Evolutionary conservation across 2,113 vertebrate species (phyloP), one percentile per base, ranked within the genome.

Genomic region (Eptesicus fuscus): DNA sequence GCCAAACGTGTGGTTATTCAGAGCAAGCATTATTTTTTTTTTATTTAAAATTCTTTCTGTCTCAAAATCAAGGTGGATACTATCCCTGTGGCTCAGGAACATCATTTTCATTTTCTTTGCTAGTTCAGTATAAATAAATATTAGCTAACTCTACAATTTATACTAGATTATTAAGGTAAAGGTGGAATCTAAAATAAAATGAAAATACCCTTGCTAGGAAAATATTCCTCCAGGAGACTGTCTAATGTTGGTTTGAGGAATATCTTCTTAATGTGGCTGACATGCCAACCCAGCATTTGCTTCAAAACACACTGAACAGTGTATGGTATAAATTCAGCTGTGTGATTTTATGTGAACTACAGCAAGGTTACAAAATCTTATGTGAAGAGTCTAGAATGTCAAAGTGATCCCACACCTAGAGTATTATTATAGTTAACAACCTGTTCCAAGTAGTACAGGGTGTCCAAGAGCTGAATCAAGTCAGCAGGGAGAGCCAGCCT

Each of bases 361-460:
- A 95, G 28, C 65, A 82, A 94, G 88, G 49, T 95, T 87, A 90
- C 79, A 73, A 87, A 80, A 87, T 79, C 74, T 74, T 90, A 47
- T 8, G 44, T 69, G 78, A 95, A 86, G 82, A 80, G 65, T 93
- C 83, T 91, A 70, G 79, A 91, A 95, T 95, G 90, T 90, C 82
- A 53, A 89, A 94, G 70, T 13, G 13, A 89, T 83, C 79, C 73
- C 25, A n/a, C 4, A 4, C 56, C 9, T 90, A 88, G 73, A 32
- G 63, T 65, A 89, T 95, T 82, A 87, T 96, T 91, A 83, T 30
- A 6, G 2, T 69, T 93, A 93, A 93, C 65, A 85, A 76, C 69
- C 70, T 77, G 40, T 77, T 93, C 79, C 88, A 69, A 65, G 74
- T 9, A 82, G 77, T 32, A 12, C 71, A 25, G 5, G 44, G 89